Evolutionary conservation across 1,140 invertebrate genomes (phyloP).

Genomic region (Zaprionus capensis): DNA sequence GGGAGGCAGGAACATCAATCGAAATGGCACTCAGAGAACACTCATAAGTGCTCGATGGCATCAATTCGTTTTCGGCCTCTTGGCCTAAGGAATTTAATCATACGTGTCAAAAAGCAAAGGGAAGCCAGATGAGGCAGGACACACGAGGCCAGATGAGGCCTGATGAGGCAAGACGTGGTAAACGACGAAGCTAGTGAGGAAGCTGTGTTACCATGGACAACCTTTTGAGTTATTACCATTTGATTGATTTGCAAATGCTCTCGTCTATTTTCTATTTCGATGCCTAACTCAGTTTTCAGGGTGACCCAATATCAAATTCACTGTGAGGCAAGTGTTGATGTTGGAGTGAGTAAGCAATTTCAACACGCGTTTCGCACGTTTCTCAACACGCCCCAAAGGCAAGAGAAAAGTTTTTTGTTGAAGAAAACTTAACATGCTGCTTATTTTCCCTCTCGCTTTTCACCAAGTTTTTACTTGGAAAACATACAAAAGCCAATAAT

Average conservation of each 20-base stretch:
- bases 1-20: conserved; percentile 28
- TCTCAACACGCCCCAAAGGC: conserved; percentile 13
- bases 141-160: not conserved
- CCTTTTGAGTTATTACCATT: not conserved
- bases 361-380: conserved; percentile 36
- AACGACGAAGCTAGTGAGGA: not conserved
- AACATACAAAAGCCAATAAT: conserved; percentile 39
- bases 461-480: too few relatives aligned
- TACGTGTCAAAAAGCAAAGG: conserved; percentile 9
- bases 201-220: not conserved
- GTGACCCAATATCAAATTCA: conserved; percentile 29
- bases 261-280: conserved; percentile 8
- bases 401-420: conserved; percentile 29
- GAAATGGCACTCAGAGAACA: conserved; percentile 9
- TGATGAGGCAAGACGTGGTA: not conserved
- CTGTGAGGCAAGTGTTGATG: conserved; percentile 2
- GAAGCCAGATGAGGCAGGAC: not conserved
- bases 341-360: conserved; percentile 27
- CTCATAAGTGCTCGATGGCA: conserved; percentile 27
- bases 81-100: conserved; percentile 49
- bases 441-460: conserved; percentile 13
- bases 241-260: conserved; percentile 3
- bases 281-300: conserved; percentile 15
- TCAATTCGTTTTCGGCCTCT: conserved; percentile 35
- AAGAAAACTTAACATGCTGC: conserved; percentile 55